Base-by-base conservation (phyloP, 2,888 invertebrate species). In the Blastobasis lacticolella region DNA sequence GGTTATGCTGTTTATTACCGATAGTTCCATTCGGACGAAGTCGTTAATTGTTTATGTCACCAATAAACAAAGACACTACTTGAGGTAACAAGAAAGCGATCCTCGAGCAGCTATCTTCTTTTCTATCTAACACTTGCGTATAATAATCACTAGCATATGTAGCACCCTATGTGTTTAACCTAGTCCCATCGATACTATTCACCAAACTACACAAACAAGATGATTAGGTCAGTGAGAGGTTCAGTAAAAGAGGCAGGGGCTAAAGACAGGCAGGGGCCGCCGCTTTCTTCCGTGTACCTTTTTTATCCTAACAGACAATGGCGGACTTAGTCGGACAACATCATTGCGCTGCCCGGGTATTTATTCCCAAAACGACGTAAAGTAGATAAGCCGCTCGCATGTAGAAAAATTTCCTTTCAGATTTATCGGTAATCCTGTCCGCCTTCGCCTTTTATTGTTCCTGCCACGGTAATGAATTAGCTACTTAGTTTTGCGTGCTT, bases 291-390 rank as follows among this genome's bases (percentile, higher is more conserved):
- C 57, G 62, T 64, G 66, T 78, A 76, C 77, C 75, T 77, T 78
- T 76, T 78, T 81, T 79, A 80, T 81, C 78, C 80, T 66, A 67
- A 75, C 76, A 78, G 74, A 82, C 80, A 84, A 81, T 75, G 71
- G 74, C 55, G 69, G 77, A 73, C 76, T 82, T 81, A 42, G 42
- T 3, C 42, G 42, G 23, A 23, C 23, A 23, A 23, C 23, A 23
- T 23, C 23, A 23, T 23, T 23, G 23, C 2, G 23, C 23, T 1
- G 23, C 23, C 23, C 72, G 65, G 62, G 78, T 75, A 79, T 78
- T 78, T 81, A 79, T 79, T 76, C 75, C 81, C 70, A 72, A 78
- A 81, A 75, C 76, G 73, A 79, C 75, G 75, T 68, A 80, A 81
- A 81, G 77, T 69, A 79, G 78, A 78, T 82, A 83, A 81, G 80